These are phyloP conservation scores for Pontoporia blainvillei DNA, from an alignment of 2,113 vertebrate genomes.

Conservation along the genomic window DNA sequence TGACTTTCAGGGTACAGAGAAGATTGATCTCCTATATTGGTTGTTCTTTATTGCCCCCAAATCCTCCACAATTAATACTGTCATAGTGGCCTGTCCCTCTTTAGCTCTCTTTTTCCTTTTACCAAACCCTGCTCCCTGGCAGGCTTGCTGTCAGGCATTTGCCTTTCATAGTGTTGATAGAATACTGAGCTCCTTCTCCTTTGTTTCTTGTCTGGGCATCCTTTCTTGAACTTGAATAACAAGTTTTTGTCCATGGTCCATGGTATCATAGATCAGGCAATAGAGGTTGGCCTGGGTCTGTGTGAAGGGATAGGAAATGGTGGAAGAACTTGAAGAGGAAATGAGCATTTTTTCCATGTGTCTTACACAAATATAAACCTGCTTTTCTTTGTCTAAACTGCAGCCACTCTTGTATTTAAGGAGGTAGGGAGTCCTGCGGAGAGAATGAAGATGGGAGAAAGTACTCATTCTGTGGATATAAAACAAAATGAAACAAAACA, in stretches of 20 bases:
- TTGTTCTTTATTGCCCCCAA: not conserved
- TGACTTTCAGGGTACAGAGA: not conserved
- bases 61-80: not conserved
- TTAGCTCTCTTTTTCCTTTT: not conserved
- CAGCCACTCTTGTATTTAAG: not conserved
- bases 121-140: not conserved
- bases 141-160: not conserved
- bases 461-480: not conserved
- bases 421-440: not conserved
- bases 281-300: not conserved
- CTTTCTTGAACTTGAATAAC: not conserved
- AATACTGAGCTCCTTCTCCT: not conserved
- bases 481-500: not conserved
- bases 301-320: not conserved
- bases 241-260: not conserved
- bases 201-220: accelerated
- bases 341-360: not conserved
- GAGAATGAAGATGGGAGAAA: not conserved
- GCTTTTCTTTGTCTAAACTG: not conserved
- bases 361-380: not conserved
- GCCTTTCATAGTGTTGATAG: not conserved
- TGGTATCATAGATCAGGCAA: not conserved
- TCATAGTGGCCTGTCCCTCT: not conserved
- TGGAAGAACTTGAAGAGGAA: not conserved
- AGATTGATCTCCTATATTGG: not conserved